phyloP scores from a whole-genome alignment of 2,797 vertebrate genomes.

The Paguma larvata region DNA sequence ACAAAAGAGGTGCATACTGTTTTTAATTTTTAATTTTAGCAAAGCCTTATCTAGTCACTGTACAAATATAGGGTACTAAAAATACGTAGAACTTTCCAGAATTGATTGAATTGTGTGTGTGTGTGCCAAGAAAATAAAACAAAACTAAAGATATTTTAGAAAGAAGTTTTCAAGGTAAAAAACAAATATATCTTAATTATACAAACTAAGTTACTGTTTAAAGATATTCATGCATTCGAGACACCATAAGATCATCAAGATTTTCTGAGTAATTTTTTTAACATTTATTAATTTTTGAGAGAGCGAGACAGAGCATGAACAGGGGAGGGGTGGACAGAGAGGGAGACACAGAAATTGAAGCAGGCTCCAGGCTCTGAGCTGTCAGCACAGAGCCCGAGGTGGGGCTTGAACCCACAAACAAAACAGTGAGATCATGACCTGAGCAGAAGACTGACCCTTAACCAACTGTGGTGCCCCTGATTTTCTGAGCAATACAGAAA shows the following conservation, averaged over 20 bases:
- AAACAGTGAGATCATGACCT: too few relatives aligned
- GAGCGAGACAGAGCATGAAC: too few relatives aligned
- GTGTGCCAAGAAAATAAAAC: background rate
- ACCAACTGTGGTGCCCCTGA: too few relatives aligned
- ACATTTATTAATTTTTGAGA: too few relatives aligned
- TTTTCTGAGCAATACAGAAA: background rate
- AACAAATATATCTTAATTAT: background rate
- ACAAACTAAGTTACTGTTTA: background rate
- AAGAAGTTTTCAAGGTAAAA: constrained; percentile 10
- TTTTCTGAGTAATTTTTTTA: constrained; percentile 34
- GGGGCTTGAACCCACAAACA: too few relatives aligned
- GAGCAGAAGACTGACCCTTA: too few relatives aligned
- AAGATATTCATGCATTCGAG: background rate
- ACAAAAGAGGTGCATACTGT: background rate
- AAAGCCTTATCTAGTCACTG: background rate
- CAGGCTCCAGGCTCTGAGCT: too few relatives aligned
- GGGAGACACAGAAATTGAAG: too few relatives aligned
- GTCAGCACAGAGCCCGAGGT: too few relatives aligned
- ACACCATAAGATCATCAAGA: background rate
- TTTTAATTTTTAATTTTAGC: constrained; percentile 10
- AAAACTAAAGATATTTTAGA: background rate
- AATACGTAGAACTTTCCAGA: background rate
- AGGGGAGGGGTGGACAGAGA: too few relatives aligned
- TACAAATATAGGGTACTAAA: background rate
- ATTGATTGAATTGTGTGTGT: background rate